phyloP scores from a whole-genome alignment of 2,888 invertebrate genomes.

The Chaitophorus viminalis region DNA sequence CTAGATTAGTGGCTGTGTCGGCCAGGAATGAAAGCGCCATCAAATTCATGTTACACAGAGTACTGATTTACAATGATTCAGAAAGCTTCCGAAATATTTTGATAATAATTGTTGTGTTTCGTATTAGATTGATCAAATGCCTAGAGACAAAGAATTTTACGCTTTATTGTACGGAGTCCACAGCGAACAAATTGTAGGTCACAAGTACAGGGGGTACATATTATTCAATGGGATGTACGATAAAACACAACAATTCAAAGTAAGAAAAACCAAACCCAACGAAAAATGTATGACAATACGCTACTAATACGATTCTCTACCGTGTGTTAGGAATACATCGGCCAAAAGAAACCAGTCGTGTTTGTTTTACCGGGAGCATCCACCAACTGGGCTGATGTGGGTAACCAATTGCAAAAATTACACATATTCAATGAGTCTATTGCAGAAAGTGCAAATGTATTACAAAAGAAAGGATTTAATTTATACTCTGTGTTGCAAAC shows the following conservation, averaged over 20 bases:
- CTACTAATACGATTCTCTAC: background rate
- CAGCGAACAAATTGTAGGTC: slow-evolving; percentile 77
- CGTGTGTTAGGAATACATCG: slow-evolving; percentile 67
- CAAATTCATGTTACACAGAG: slow-evolving; percentile 66
- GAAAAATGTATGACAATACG: background rate
- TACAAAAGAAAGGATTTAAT: slow-evolving; percentile 83
- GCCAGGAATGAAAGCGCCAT: slow-evolving; percentile 71
- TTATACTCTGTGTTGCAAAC: slow-evolving; percentile 81
- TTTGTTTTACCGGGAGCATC: slow-evolving; percentile 98
- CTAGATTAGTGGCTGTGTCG: slow-evolving; percentile 68
- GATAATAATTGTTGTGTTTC: too few species aligned
- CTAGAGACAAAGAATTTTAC: slow-evolving; percentile 78
- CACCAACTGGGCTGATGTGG: slow-evolving; percentile 97
- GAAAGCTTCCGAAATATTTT: too few species aligned
- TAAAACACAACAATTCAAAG: slow-evolving; percentile 69
- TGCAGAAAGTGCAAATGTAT: slow-evolving; percentile 74
- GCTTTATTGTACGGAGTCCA: slow-evolving; percentile 82
- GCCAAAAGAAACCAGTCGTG: slow-evolving; percentile 86
- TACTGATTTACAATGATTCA: slow-evolving; percentile 2
- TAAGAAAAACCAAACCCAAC: slow-evolving; percentile 63
- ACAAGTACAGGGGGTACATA: slow-evolving; percentile 83
- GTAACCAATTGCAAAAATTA: slow-evolving; percentile 82
- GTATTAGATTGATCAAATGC: slow-evolving; percentile 69
- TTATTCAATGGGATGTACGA: slow-evolving; percentile 73
- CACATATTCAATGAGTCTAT: slow-evolving; percentile 84